Evolutionary conservation across 2,113 vertebrate species (phyloP).

Genomic region (Alectura lathami): DNA sequence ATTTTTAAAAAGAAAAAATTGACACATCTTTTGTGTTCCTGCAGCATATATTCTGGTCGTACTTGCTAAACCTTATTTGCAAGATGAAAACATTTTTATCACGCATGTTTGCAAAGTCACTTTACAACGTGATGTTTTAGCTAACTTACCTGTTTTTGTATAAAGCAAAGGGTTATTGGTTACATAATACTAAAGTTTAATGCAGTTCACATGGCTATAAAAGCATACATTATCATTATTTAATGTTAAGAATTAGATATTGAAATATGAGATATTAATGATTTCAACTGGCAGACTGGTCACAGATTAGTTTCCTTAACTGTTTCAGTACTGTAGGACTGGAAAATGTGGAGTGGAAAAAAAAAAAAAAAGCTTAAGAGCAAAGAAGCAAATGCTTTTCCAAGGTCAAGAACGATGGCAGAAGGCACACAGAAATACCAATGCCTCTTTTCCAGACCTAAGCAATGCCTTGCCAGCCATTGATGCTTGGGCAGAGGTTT

Average conservation of each 20-base stretch:
- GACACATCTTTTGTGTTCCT: neutral
- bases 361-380: neutral
- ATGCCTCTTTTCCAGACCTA: neutral
- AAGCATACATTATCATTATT: neutral
- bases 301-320: neutral
- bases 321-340: neutral
- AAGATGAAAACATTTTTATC: neutral
- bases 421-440: neutral
- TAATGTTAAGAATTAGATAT: neutral
- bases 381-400: neutral
- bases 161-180: neutral
- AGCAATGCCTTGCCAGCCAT: neutral
- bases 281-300: neutral
- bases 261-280: neutral
- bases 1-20: neutral
- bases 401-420: neutral
- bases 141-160: neutral
- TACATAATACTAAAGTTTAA: neutral
- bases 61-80: neutral
- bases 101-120: neutral
- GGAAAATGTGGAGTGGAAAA: neutral
- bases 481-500: neutral
- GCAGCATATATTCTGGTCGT: neutral
- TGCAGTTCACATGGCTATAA: neutral
- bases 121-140: neutral